Base-by-base conservation (phyloP, 2,797 vertebrate genomes). In the Chaenodraco wilsoni region DNA sequence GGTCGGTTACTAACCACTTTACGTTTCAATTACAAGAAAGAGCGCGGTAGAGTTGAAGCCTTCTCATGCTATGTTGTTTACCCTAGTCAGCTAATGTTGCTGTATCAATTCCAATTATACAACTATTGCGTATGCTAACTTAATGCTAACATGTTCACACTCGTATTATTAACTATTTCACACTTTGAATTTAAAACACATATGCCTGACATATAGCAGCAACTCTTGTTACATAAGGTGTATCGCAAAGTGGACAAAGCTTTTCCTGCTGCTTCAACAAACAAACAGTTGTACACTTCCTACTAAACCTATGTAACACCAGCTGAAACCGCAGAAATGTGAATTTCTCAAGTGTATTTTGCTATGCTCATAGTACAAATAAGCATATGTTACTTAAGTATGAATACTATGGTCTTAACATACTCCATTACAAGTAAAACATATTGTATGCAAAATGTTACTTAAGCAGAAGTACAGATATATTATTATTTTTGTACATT, bases 211-310 rank as follows among this genome's bases (percentile, higher is more conserved):
- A 19, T 5, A 19, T 3, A 49, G 2, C 16, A 51, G 50, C 19
- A n/a, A 15, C 1, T 11, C 19, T 44, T 2, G 10, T 85, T 81
- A 79, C 72, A 52, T 79, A 84, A 81, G 64, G 56, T 66, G 51
- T 44, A 5, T 40, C n/a, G 16, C 11, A 16, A 56, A 52, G 57
- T 49, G 31, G 54, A 48, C 54, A 58, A 27, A 54, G 43, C 31
- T 70, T 49, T 64, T 11, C 16, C 15, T 50, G 19, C 7, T 54
- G 43, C 17, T 40, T 37, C 51, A 64, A 8, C 4, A 40, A 9
- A 8, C 3, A 7, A 52, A 9, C 48, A 23, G 13, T 1, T 46
- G 11, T 16, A 9, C 62, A 31, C 17, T 2, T 23, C 43, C 9
- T 54, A 9, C 23, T 50, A 27, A 27, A 51, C 7, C 7, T 11